phyloP scores from a whole-genome alignment of 2,113 vertebrate species.

The Tretioscincus oriximinensis region DNA sequence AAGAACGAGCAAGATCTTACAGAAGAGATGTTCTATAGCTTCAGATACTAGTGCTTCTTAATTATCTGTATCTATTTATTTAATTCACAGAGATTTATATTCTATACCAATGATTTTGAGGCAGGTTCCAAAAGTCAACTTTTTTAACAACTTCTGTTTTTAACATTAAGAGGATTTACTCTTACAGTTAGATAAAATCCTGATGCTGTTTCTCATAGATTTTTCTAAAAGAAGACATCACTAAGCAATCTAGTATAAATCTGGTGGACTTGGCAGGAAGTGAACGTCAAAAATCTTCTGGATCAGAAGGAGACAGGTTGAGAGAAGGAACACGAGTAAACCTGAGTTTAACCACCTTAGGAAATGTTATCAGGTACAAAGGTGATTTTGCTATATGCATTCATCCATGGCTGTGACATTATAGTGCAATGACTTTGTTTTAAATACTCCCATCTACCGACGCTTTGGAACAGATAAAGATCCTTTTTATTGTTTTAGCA shows the following conservation, averaged over 20 bases:
- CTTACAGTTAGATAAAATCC: no score
- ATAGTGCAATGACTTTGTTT: not conserved
- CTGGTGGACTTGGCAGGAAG: constrained; percentile 88
- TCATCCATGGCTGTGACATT: not conserved
- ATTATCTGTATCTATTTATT: no score
- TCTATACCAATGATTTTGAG: no score
- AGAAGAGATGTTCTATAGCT: not conserved
- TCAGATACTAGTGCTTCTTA: not conserved
- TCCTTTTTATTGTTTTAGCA: not conserved
- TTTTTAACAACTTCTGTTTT: no score
- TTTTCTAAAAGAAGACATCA: constrained; percentile 81
- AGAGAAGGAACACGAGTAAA: constrained; percentile 86
- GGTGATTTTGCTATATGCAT: not conserved
- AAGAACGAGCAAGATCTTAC: not conserved
- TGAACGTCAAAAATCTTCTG: constrained; percentile 82
- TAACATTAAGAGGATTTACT: no score
- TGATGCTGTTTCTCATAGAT: constrained; percentile 66
- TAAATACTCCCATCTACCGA: not conserved
- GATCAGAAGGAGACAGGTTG: constrained; percentile 84
- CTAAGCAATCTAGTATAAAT: constrained; percentile 84
- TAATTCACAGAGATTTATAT: no score
- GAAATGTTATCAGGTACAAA: constrained; percentile 86
- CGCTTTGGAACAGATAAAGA: not conserved
- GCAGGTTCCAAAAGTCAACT: no score
- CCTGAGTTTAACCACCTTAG: constrained; percentile 86